These are phyloP conservation scores for Drosophila aff. DNA, from an alignment of 1,140 invertebrate genomes.

Conservation along the genomic window DNA sequence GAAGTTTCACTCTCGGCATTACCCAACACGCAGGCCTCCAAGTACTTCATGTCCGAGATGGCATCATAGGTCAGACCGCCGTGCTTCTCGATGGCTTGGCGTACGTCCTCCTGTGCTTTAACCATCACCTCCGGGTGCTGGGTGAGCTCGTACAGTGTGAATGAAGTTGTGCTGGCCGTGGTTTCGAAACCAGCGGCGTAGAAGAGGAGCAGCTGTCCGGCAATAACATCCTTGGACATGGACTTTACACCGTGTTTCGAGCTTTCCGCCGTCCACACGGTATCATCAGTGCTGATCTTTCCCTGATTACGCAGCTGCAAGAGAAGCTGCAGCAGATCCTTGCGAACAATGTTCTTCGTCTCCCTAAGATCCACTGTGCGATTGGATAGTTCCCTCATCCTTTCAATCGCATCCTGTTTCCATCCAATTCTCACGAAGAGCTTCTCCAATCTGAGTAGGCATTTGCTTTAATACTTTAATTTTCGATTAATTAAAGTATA, in stretches of 20 bases:
- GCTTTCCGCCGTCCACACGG: slow-evolving; percentile 59
- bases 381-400: slow-evolving; percentile 83
- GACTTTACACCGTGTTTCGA: slow-evolving; percentile 42
- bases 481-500: not conserved
- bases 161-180: slow-evolving; percentile 87
- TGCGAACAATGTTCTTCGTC: slow-evolving; percentile 85
- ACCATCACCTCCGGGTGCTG: slow-evolving; percentile 64
- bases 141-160: slow-evolving; percentile 87
- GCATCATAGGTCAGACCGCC: slow-evolving; percentile 86
- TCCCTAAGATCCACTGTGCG: slow-evolving; percentile 86
- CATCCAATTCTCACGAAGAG: slow-evolving; percentile 55
- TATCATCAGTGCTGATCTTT: slow-evolving; percentile 68
- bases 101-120: slow-evolving; percentile 85
- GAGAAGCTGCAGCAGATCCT: slow-evolving; percentile 87
- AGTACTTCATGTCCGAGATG: slow-evolving; percentile 86
- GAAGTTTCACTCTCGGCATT: not conserved
- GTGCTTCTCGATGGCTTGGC: slow-evolving; percentile 82
- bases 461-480: not conserved
- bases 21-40: slow-evolving; percentile 86
- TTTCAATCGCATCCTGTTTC: slow-evolving; percentile 19
- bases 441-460: slow-evolving; percentile 38
- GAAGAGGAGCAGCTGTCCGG: slow-evolving; percentile 88
- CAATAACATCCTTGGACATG: slow-evolving; percentile 85
- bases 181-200: slow-evolving; percentile 90
- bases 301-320: slow-evolving; percentile 86